Conservation (phyloP, 92 coral and sea anemone species). For the Epizoanthus illoricatus region DNA sequence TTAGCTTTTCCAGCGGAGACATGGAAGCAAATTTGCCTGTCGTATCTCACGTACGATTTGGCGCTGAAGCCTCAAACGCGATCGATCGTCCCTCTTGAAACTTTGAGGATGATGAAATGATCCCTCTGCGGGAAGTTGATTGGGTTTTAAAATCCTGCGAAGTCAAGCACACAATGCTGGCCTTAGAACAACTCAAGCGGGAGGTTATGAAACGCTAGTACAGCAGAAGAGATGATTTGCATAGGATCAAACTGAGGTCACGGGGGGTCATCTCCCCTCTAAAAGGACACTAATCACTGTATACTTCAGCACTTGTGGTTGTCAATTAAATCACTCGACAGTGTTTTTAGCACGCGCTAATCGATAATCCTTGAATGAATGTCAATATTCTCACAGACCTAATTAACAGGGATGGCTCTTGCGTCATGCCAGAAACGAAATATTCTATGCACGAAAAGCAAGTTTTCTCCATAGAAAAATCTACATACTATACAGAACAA, state of each 20-base stretch:
- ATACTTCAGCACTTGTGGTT: slow-evolving; percentile 35
- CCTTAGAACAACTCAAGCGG: slow-evolving; percentile 10
- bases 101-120: slow-evolving; percentile 3
- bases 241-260: background rate
- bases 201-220: background rate
- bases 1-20: slow-evolving; percentile 2
- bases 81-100: slow-evolving; percentile 4
- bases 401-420: slow-evolving; percentile 28
- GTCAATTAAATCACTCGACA: slow-evolving; percentile 41
- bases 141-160: background rate
- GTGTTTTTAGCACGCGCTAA: slow-evolving; percentile 11
- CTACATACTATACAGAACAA: background rate
- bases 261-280: slow-evolving; percentile 10
- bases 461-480: background rate
- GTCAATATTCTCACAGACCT: slow-evolving; percentile 23
- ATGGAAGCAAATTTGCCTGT: background rate
- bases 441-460: background rate
- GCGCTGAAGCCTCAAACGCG: background rate
- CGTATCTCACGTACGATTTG: too few relatives aligned
- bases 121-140: background rate
- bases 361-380: slow-evolving; percentile 22
- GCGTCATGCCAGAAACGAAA: slow-evolving; percentile 14
- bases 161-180: background rate
- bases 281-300: slow-evolving; percentile 26
- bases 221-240: slow-evolving; percentile 9